Conservation (phyloP, 2,113 vertebrate genomes). For the Helogale parvula region DNA sequence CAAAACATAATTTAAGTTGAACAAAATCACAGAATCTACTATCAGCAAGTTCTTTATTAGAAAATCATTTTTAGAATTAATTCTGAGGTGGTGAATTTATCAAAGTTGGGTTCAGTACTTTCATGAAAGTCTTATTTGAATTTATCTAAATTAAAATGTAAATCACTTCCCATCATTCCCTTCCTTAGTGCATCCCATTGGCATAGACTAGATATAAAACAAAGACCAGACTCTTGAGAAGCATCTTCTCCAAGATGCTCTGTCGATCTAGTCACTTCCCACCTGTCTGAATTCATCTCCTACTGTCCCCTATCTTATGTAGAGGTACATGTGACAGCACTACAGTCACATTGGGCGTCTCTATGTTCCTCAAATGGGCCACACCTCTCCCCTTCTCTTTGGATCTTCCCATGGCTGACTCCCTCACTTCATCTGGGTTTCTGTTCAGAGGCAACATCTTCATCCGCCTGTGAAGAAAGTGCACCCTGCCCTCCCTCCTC, state of each 20-base stretch:
- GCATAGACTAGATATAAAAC: not conserved
- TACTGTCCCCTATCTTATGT: rapidly evolving
- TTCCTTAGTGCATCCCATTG: not conserved
- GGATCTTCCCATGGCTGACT: not conserved
- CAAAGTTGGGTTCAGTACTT: not conserved
- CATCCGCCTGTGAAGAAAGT: not conserved
- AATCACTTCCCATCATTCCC: not conserved
- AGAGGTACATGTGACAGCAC: rapidly evolving
- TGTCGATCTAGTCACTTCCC: rapidly evolving
- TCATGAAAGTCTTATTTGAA: not conserved
- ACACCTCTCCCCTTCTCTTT: too few relatives aligned
- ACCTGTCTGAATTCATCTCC: not conserved
- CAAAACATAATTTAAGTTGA: not conserved
- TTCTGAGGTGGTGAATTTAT: not conserved
- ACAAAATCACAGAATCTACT: not conserved
- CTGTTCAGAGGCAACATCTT: not conserved
- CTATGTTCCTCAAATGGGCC: not conserved
- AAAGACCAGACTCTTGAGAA: not conserved
- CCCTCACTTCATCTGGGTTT: not conserved
- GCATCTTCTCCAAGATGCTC: not conserved
- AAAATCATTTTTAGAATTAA: not conserved
- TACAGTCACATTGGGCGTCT: not conserved
- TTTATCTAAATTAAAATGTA: not conserved
- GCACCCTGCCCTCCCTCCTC: not conserved
- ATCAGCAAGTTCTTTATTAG: not conserved